Conservation (phyloP, 1,140 invertebrate species). For the Cydia splendana region DNA sequence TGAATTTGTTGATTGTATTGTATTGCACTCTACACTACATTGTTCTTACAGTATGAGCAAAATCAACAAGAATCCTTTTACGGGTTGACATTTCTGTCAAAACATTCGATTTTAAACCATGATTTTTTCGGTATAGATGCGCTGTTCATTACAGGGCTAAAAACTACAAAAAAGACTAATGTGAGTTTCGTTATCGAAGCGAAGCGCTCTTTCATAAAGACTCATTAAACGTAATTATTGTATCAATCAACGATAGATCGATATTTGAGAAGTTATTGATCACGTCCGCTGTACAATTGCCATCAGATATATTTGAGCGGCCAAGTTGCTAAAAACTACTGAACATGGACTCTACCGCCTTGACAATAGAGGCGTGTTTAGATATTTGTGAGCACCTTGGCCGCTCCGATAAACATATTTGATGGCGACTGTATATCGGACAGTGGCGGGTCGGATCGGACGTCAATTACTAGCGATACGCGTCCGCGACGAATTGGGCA, state of each 20-base stretch:
- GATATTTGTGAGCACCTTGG: not conserved
- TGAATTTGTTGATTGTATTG: not conserved
- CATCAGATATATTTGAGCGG: not conserved
- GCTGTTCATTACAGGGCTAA: not conserved
- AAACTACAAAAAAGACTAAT: constrained; percentile 35
- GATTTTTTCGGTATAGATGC: constrained; percentile 25
- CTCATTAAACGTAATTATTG: constrained; percentile 57
- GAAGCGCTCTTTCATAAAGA: constrained; percentile 51
- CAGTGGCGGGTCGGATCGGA: constrained; percentile 47
- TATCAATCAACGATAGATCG: constrained; percentile 40
- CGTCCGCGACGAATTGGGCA: constrained; percentile 20
- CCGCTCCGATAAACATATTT: not conserved
- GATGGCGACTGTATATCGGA: not conserved
- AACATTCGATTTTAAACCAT: constrained; percentile 40
- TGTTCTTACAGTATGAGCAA: not conserved
- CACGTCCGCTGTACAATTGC: constrained; percentile 36
- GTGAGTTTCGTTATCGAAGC: constrained; percentile 50
- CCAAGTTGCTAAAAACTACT: not conserved
- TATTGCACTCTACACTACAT: not conserved
- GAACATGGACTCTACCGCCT: not conserved
- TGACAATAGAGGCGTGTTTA: not conserved
- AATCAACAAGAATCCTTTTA: not conserved
- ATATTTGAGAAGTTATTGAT: constrained; percentile 46
- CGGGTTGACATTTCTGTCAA: not conserved
- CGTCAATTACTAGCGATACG: constrained; percentile 62